phyloP scores from a whole-genome alignment of 2,888 invertebrate genomes.

The Clepsis dumicolana region DNA sequence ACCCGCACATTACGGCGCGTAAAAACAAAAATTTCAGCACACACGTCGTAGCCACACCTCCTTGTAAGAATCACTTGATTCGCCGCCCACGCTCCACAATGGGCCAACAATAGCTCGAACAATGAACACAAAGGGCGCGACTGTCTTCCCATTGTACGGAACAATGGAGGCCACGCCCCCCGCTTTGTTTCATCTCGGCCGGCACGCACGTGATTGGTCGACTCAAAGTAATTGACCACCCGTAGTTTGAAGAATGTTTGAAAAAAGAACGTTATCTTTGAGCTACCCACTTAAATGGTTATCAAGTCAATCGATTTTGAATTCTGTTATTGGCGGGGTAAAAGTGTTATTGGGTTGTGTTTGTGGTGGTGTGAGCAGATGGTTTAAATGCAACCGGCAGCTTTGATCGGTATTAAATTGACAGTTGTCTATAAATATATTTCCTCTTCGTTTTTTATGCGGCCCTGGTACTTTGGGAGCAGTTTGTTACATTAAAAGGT shows the following conservation, averaged over 20 bases:
- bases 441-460: constrained; percentile 37
- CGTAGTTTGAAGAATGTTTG: constrained; percentile 65
- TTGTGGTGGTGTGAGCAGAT: constrained; percentile 54
- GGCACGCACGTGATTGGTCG: constrained; percentile 64
- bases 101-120: constrained; percentile 68
- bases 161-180: constrained; percentile 77
- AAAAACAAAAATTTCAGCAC: constrained; percentile 63
- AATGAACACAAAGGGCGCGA: constrained; percentile 75
- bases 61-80: constrained; percentile 41
- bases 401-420: constrained; percentile 74
- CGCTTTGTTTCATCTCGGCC: constrained; percentile 79
- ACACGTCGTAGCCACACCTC: constrained; percentile 52
- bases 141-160: constrained; percentile 81
- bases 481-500: constrained; percentile 2
- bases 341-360: constrained; percentile 26
- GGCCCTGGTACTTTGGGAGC: constrained; percentile 17
- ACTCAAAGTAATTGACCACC: constrained; percentile 64
- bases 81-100: constrained; percentile 56
- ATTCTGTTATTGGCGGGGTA: not conserved
- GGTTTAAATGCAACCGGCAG: constrained; percentile 61
- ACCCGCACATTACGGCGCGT: constrained; percentile 40
- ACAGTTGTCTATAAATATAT: constrained; percentile 68
- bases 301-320: constrained; percentile 1
- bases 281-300: constrained; percentile 50
- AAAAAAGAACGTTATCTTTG: constrained; percentile 58